Conservation (phyloP, 2,113 vertebrate genomes). For the Corynorhinus townsendii region DNA sequence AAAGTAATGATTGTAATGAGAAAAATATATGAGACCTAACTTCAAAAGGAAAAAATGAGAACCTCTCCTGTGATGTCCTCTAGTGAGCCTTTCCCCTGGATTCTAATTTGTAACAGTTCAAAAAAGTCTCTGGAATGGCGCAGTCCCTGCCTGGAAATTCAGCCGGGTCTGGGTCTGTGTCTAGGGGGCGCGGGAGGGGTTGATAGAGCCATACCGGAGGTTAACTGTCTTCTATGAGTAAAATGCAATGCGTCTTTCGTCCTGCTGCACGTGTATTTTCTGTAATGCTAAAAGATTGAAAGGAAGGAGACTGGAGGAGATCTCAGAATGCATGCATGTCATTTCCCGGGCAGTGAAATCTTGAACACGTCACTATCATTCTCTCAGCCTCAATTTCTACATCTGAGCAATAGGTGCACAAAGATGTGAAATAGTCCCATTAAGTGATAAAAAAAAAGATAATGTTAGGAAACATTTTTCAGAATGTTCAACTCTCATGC, state of each 20-base stretch:
- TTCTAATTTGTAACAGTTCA: slow-evolving; percentile 44
- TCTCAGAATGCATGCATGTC: not conserved
- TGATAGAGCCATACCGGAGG: not conserved
- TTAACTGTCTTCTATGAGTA: slow-evolving; percentile 22
- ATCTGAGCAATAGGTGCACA: not conserved
- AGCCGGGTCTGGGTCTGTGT: rapidly evolving
- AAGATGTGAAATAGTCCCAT: not conserved
- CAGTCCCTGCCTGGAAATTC: not conserved
- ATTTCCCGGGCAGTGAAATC: not conserved
- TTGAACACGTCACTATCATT: not conserved
- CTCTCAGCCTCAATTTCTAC: not conserved
- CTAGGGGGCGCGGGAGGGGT: not conserved
- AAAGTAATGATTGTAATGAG: slow-evolving; percentile 71
- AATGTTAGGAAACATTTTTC: not conserved
- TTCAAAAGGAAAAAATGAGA: slow-evolving; percentile 61
- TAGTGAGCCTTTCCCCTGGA: slow-evolving; percentile 39
- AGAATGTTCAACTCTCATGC: not conserved
- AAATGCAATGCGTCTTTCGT: not conserved
- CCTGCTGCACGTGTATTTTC: not conserved
- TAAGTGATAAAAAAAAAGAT: not conserved
- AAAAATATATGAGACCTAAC: slow-evolving; percentile 53
- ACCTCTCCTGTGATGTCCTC: slow-evolving; percentile 61
- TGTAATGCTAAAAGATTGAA: not conserved
- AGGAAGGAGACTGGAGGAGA: not conserved
- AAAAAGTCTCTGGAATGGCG: slow-evolving; percentile 30